Percentiles rank a stretch among this genome's conserved stretches.
phyloP scores from a whole-genome alignment of 2,888 invertebrate species.

The Endomychus coccineus region DNA sequence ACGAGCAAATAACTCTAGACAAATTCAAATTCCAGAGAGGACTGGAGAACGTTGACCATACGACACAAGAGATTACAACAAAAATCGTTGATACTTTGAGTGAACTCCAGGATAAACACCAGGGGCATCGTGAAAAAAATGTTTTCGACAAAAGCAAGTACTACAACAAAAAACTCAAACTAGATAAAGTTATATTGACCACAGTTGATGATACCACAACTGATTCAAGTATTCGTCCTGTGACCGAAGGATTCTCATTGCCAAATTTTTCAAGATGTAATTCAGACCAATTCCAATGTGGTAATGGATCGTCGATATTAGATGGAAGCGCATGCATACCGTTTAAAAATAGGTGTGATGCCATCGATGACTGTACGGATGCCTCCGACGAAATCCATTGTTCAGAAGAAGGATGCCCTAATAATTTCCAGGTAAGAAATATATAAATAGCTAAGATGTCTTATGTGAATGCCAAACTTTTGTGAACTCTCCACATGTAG shows the following conservation, averaged over 20 bases:
- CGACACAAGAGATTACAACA: too few species aligned
- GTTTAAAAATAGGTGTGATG: slow-evolving; percentile 48
- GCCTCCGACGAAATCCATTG: slow-evolving; percentile 56
- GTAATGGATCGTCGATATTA: slow-evolving; percentile 50
- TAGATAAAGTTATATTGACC: slow-evolving; percentile 35
- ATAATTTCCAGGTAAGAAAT: slow-evolving; percentile 51
- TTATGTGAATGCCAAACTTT: too few species aligned
- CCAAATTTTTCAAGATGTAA: slow-evolving; percentile 48
- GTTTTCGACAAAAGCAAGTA: slow-evolving; percentile 22
- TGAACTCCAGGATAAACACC: too few species aligned
- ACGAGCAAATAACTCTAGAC: too few species aligned
- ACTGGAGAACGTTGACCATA: too few species aligned
- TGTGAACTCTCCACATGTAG: too few species aligned
- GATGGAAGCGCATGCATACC: slow-evolving; percentile 53
- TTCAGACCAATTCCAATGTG: slow-evolving; percentile 52
- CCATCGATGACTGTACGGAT: slow-evolving; percentile 54
- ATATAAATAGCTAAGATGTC: too few species aligned
- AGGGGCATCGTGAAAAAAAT: slow-evolving; percentile 21
- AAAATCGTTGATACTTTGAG: too few species aligned
- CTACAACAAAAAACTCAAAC: slow-evolving; percentile 36
- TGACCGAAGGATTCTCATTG: slow-evolving; percentile 36
- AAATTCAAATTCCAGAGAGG: too few species aligned
- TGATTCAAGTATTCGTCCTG: slow-evolving; percentile 29
- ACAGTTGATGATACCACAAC: slow-evolving; percentile 20
- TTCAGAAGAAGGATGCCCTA: slow-evolving; percentile 49